Conservation (phyloP, 2,797 vertebrate genomes). For the Phataginus tricuspis region DNA sequence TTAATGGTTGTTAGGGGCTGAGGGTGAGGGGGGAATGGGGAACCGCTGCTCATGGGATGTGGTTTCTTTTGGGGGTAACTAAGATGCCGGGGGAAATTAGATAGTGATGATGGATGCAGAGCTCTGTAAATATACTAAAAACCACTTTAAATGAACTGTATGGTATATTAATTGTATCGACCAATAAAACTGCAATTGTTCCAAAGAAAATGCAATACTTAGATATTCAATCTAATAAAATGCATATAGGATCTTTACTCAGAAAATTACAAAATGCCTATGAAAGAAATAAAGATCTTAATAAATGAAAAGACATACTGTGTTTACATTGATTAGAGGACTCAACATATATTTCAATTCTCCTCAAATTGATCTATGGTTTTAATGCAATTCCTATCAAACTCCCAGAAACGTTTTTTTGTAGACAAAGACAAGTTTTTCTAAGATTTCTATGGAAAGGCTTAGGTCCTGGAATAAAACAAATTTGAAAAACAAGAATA, state of each 20-base stretch:
- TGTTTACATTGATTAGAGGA: conserved; percentile 30
- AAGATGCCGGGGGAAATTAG: conserved; percentile 16
- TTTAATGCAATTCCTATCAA: conserved; percentile 31
- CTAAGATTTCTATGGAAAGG: neutral
- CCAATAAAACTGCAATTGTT: neutral
- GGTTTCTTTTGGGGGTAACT: neutral
- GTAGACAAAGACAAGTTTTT: neutral
- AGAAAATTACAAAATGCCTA: conserved; percentile 12
- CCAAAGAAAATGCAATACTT: neutral
- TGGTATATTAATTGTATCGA: neutral
- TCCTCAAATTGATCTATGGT: neutral
- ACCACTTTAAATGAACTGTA: neutral
- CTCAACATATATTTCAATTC: neutral
- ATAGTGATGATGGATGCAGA: neutral
- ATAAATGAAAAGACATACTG: neutral
- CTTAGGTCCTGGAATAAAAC: neutral
- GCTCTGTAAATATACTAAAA: conserved; percentile 7
- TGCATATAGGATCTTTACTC: neutral
- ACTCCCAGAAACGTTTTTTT: neutral
- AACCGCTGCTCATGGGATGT: neutral
- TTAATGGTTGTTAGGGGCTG: neutral
- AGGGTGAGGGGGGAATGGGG: neutral
- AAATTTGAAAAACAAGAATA: neutral
- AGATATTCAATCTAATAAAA: conserved; percentile 17
- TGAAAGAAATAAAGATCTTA: conserved; percentile 15